Evolutionary conservation across 2,113 vertebrate species (phyloP), one percentile per base, ranked within the genome.

Genomic region (Stegastes partitus): DNA sequence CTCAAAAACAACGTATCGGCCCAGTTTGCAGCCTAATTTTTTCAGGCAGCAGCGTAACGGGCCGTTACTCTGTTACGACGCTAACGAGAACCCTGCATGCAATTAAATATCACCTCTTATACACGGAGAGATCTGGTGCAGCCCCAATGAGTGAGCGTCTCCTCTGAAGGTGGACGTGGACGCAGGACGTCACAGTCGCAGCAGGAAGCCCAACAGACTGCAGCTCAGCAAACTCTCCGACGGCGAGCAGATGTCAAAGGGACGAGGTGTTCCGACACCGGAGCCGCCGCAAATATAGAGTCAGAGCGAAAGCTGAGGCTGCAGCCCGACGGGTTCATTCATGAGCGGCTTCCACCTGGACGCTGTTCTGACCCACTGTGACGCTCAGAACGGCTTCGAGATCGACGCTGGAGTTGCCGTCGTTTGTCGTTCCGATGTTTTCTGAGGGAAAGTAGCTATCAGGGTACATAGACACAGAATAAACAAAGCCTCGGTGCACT

Each of bases 231-330:
- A 85, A 87, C 72, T 74, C 68, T 49, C 44, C 74, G 79, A 68
- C 68, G 55, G 77, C 82, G 77, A 74, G 74, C 37, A 74, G 77
- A 86, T 82, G 81, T 83, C 83, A 82, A 65, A 77, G 45, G 68
- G 74, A 82, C 68, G 37, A 58, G 23, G 64, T 77, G 68, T 44
- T 49, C 63, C 68, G 71, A 70, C 73, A 61, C 51, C 2, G 56
- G 68, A 61, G 81, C 68, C 42, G 59, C 51, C 54, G 71, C 56
- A 86, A 84, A 74, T 70, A 89, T 51, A 54, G 64, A 12, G 68
- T 31, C 64, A 21, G 34, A 44, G n/a, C 31, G 77, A 79, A 85
- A 81, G 68, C 59, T 14, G 76, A 81, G 81, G 59, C 15, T 4
- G 18, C 70, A 63, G 73, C 78, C 39, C 66, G 65, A 74, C 39